Evolutionary conservation across 2,113 vertebrate species (phyloP).

Genomic region (Paraplagusia blochii): DNA sequence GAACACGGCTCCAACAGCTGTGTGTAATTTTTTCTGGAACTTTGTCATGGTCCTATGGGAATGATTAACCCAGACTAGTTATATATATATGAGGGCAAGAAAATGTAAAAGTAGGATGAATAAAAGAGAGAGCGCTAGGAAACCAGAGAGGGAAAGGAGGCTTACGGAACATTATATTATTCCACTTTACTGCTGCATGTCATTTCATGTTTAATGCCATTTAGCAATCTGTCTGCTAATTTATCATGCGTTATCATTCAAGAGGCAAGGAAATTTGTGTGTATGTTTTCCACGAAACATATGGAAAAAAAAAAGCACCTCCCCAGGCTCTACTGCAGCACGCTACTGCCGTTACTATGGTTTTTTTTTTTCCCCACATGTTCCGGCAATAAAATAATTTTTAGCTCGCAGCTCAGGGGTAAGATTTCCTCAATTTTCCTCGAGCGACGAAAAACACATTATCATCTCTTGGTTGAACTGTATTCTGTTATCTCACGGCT

Average conservation of each 20-base stretch:
- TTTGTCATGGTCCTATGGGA: conserved; percentile 69
- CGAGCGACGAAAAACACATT: too few species aligned
- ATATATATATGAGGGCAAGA: conserved; percentile 64
- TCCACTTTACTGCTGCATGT: conserved; percentile 65
- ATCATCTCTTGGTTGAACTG: not conserved
- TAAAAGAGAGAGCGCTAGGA: conserved; percentile 16
- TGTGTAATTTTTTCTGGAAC: conserved; percentile 48
- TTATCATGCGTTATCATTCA: conserved; percentile 71
- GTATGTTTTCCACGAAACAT: not conserved
- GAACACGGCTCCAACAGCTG: conserved; percentile 53
- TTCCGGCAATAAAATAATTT: conserved; percentile 12
- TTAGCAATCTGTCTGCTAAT: conserved; percentile 76
- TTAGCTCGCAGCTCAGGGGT: too few species aligned
- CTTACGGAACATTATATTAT: conserved; percentile 55
- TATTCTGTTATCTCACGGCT: not conserved
- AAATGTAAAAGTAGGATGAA: conserved; percentile 43
- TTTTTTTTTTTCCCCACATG: conserved; percentile 9
- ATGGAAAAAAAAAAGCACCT: too few species aligned
- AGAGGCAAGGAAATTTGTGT: conserved; percentile 27
- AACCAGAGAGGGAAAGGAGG: conserved; percentile 29
- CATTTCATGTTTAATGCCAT: conserved; percentile 53
- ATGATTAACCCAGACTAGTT: conserved; percentile 76
- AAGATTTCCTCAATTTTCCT: too few species aligned
- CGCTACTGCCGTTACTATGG: too few species aligned
- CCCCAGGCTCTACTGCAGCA: too few species aligned